Conservation (phyloP, 2,113 vertebrate species). For the Erpornis zantholeuca region DNA sequence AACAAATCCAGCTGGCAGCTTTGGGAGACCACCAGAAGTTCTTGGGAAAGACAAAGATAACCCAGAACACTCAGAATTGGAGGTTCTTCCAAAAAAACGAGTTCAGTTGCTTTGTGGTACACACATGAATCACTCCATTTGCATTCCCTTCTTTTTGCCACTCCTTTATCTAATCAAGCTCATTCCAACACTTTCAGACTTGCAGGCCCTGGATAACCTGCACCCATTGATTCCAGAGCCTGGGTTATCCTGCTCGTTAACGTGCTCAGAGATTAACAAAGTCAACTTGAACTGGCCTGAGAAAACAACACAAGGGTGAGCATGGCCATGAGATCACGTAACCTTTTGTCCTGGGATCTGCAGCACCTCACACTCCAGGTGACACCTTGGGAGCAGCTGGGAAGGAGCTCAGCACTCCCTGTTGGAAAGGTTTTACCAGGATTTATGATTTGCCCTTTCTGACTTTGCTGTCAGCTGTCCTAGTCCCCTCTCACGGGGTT, state of each 20-base stretch:
- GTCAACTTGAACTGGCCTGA: neutral
- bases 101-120: neutral
- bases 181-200: constrained; percentile 15
- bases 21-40: neutral
- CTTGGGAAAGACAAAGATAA: accelerated
- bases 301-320: neutral
- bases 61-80: neutral
- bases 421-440: neutral
- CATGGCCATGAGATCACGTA: neutral
- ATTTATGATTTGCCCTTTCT: neutral
- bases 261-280: neutral
- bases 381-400: neutral
- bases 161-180: constrained; percentile 51
- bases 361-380: neutral
- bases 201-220: neutral
- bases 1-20: neutral
- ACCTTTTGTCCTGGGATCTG: neutral
- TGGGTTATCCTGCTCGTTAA: neutral
- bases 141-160: constrained; percentile 26
- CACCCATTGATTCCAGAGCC: neutral
- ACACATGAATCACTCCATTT: constrained; percentile 36
- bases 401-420: accelerated
- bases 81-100: neutral
- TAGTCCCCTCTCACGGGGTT: neutral
- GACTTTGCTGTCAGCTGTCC: neutral